Percentiles rank a stretch among this genome's conserved stretches.
These are phyloP conservation scores for Hetaerina americana DNA, from an alignment of 1,140 invertebrate species.

Conservation along the genomic window DNA sequence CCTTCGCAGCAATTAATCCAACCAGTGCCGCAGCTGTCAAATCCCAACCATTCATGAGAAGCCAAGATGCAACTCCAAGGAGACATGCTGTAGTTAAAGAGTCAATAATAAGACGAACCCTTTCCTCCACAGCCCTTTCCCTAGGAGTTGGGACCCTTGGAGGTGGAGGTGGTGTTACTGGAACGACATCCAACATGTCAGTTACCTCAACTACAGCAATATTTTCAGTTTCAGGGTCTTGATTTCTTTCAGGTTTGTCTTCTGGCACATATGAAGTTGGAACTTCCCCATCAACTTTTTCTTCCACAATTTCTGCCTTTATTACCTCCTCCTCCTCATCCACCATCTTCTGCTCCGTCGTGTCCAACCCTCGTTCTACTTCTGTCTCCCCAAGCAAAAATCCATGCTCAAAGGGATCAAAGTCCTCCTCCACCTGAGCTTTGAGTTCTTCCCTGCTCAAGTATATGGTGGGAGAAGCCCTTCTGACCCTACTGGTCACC, in stretches of 20 bases:
- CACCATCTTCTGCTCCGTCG: not conserved
- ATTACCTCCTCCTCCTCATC: constrained; percentile 4
- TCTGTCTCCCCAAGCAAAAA: not conserved
- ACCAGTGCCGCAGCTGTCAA: not conserved
- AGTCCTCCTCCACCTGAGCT: constrained; percentile 25
- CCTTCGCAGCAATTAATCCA: not conserved
- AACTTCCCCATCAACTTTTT: not conserved
- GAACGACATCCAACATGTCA: not conserved
- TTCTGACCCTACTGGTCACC: constrained; percentile 39
- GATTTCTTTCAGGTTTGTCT: not conserved
- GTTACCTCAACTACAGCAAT: not conserved
- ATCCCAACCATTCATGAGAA: not conserved
- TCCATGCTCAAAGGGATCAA: constrained; percentile 9
- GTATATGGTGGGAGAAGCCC: constrained; percentile 37
- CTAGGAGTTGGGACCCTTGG: not conserved
- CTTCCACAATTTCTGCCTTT: constrained; percentile 7
- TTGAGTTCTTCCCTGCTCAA: constrained; percentile 48
- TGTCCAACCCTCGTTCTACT: not conserved
- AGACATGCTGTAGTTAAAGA: not conserved
- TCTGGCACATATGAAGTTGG: not conserved
- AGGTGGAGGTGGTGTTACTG: not conserved
- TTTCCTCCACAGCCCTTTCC: not conserved
- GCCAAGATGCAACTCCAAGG: not conserved
- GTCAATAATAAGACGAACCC: not conserved
- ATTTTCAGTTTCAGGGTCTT: not conserved